These are phyloP conservation scores for Steinernema feltiae DNA, from an alignment of 1,140 invertebrate genomes.

Conservation along the genomic window DNA sequence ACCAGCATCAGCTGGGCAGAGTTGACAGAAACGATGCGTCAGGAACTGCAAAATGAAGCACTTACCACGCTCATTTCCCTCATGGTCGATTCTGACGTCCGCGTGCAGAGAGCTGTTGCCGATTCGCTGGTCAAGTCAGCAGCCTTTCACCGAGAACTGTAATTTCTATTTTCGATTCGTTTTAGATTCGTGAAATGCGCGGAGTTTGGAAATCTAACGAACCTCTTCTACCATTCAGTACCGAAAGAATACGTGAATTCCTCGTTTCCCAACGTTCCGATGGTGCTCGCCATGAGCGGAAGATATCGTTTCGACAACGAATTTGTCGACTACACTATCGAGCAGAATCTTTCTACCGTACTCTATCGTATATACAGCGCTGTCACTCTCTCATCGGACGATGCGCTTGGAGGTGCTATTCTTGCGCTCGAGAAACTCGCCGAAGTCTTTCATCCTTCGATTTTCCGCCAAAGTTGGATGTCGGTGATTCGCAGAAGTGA, in stretches of 20 bases:
- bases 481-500: neutral
- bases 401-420: neutral
- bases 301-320: neutral
- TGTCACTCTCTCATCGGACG: neutral
- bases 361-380: neutral
- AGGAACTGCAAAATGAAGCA: neutral
- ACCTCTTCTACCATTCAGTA: neutral
- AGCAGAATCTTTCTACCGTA: neutral
- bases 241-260: neutral
- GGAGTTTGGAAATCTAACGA: neutral
- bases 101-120: neutral
- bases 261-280: neutral
- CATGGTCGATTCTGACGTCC: neutral
- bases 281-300: neutral
- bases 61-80: neutral
- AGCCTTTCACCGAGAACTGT: neutral
- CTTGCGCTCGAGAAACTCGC: neutral
- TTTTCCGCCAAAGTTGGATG: neutral
- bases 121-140: neutral
- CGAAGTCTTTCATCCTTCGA: neutral
- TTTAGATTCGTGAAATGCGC: neutral
- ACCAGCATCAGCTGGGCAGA: neutral
- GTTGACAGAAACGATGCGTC: neutral
- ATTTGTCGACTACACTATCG: neutral
- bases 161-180: neutral